Evolutionary conservation across 2,113 vertebrate genomes (phyloP).

Genomic region (Cyprinodon variegatus): DNA sequence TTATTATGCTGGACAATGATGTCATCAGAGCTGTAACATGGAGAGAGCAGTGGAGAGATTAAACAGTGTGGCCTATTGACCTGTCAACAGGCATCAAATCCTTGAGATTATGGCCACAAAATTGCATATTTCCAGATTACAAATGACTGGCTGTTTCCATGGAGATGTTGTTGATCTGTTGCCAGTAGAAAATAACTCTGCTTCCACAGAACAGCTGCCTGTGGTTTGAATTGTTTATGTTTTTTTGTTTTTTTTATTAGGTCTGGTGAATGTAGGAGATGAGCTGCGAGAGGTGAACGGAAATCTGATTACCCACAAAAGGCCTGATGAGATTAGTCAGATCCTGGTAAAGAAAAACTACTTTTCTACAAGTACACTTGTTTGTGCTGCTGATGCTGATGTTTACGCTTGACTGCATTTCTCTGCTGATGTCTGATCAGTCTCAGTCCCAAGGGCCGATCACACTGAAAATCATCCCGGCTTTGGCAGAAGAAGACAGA

Average conservation of each 20-base stretch:
- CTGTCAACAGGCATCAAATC: conserved; percentile 68
- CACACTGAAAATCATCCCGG: conserved; percentile 94
- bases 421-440: conserved; percentile 68
- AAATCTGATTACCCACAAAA: conserved; percentile 88
- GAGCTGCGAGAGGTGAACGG: conserved; percentile 96
- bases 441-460: conserved; percentile 95
- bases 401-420: neutral
- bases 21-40: conserved; percentile 18
- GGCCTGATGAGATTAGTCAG: conserved; percentile 95
- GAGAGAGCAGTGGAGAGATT: conserved; percentile 58
- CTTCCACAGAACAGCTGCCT: neutral
- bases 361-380: neutral
- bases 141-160: conserved; percentile 49
- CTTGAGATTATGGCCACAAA: conserved; percentile 69
- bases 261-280: conserved; percentile 94
- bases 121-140: conserved; percentile 73
- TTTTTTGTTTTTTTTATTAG: conserved; percentile 60
- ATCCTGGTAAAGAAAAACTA: conserved; percentile 84
- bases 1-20: conserved; percentile 5
- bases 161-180: conserved; percentile 41
- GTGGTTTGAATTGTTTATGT: conserved; percentile 2
- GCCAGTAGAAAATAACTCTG: neutral
- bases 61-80: conserved; percentile 53
- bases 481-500: conserved; percentile 88
- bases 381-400: neutral